Conservation (phyloP, 2,797 vertebrate genomes). For the Botia kubotai region DNA sequence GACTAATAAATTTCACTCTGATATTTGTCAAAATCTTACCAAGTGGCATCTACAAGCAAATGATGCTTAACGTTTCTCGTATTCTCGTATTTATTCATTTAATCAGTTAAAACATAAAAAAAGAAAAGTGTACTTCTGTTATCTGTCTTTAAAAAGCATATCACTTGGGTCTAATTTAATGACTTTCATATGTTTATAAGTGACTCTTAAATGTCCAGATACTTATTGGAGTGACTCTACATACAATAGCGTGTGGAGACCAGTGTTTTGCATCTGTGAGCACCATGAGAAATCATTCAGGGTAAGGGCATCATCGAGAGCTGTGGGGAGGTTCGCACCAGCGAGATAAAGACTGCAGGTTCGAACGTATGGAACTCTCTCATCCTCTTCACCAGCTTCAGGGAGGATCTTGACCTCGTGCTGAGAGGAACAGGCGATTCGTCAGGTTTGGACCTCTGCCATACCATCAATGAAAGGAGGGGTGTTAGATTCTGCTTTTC, state of each 20-base stretch:
- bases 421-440: slow-evolving; percentile 68
- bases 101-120: too few relatives aligned
- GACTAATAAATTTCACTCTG: too few relatives aligned
- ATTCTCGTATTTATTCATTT: too few relatives aligned
- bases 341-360: slow-evolving; percentile 72
- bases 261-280: neutral
- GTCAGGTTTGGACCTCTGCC: slow-evolving; percentile 50
- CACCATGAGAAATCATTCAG: slow-evolving; percentile 22
- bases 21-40: too few relatives aligned
- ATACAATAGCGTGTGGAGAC: neutral
- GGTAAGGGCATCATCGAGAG: slow-evolving; percentile 13
- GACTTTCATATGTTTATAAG: neutral
- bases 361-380: slow-evolving; percentile 62
- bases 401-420: slow-evolving; percentile 67
- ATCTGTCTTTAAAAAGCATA: too few relatives aligned
- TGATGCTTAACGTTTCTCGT: too few relatives aligned
- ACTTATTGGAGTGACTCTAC: neutral
- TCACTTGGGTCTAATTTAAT: neutral
- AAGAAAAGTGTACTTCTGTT: too few relatives aligned
- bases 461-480: slow-evolving; percentile 57
- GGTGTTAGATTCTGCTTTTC: slow-evolving; percentile 59
- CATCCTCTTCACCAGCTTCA: slow-evolving; percentile 51
- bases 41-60: too few relatives aligned
- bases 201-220: neutral
- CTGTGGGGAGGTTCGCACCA: slow-evolving; percentile 64